Percentiles rank a stretch among this genome's conserved stretches.
Conservation (phyloP, 2,113 vertebrate species). For the Archilochus colubris region DNA sequence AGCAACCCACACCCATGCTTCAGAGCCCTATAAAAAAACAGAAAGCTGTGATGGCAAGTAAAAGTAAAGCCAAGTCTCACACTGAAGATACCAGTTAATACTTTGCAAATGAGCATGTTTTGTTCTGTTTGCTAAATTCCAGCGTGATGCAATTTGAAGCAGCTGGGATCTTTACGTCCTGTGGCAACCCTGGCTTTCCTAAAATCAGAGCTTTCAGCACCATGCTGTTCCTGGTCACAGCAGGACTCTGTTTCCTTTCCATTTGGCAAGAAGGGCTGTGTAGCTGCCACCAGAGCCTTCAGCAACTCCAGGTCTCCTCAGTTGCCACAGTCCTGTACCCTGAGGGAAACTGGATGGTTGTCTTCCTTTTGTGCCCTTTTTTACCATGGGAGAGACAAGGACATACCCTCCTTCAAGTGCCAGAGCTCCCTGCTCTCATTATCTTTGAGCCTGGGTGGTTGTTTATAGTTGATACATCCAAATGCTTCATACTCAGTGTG, state of each 20-base stretch:
- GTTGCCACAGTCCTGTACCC: not conserved
- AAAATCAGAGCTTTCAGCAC: not conserved
- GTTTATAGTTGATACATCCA: not conserved
- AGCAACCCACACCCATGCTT: not conserved
- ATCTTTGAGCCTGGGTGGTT: not conserved
- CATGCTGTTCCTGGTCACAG: not conserved
- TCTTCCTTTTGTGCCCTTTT: not conserved
- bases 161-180: not conserved
- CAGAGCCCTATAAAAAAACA: not conserved
- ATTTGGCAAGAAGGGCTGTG: not conserved
- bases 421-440: not conserved
- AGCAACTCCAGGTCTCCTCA: not conserved
- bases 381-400: not conserved
- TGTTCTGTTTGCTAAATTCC: constrained; percentile 10
- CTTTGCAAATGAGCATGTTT: constrained; percentile 8
- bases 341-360: not conserved
- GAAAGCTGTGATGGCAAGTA: not conserved
- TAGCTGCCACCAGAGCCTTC: not conserved
- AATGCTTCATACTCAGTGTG: not conserved
- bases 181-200: not conserved
- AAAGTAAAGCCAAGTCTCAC: not conserved
- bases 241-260: not conserved
- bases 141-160: not conserved
- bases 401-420: not conserved
- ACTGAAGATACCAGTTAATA: not conserved